A percentile compares a stretch with the other conserved stretches of the same genome.
These are phyloP conservation scores for Megamerina dolium DNA, from an alignment of 2,888 invertebrate genomes.

Conservation along the genomic window DNA sequence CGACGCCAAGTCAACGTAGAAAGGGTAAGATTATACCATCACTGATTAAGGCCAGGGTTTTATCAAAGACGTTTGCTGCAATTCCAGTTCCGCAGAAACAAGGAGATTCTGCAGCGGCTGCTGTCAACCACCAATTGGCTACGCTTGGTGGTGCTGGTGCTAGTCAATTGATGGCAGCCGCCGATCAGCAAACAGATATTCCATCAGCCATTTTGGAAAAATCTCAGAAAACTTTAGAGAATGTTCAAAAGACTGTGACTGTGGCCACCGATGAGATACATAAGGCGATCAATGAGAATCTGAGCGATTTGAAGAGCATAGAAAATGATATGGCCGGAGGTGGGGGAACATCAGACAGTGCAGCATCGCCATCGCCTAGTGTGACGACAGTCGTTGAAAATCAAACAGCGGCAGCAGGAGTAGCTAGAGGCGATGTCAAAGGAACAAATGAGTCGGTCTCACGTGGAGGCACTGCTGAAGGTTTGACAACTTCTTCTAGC, in stretches of 20 bases:
- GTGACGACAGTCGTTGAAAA: conserved; percentile 34
- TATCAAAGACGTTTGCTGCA: conserved; percentile 57
- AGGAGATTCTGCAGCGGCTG: too few species aligned
- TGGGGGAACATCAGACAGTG: conserved; percentile 28
- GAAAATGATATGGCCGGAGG: conserved; percentile 43
- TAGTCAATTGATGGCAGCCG: conserved; percentile 53
- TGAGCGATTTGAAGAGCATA: conserved; percentile 41
- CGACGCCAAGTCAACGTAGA: too few species aligned
- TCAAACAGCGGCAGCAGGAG: conserved; percentile 19
- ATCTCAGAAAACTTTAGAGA: conserved; percentile 40
- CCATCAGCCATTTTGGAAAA: conserved; percentile 36
- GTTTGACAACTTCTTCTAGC: conserved; percentile 8
- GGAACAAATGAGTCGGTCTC: conserved; percentile 25
- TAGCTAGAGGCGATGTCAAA: neutral
- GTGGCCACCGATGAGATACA: conserved; percentile 45
- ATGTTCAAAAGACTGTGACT: conserved; percentile 41
- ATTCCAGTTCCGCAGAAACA: conserved; percentile 56
- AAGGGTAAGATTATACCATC: conserved; percentile 21
- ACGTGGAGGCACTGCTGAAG: conserved; percentile 33
- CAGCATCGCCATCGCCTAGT: conserved; percentile 34
- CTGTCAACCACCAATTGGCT: too few species aligned
- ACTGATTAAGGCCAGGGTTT: conserved; percentile 38
- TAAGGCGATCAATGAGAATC: conserved; percentile 45
- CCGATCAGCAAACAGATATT: conserved; percentile 49
- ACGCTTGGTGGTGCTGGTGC: too few species aligned